A percentile compares a stretch with the other conserved stretches of the same genome.
Evolutionary conservation across 2,113 vertebrate genomes (phyloP).

Genomic region (Malaclemys terrapin): DNA sequence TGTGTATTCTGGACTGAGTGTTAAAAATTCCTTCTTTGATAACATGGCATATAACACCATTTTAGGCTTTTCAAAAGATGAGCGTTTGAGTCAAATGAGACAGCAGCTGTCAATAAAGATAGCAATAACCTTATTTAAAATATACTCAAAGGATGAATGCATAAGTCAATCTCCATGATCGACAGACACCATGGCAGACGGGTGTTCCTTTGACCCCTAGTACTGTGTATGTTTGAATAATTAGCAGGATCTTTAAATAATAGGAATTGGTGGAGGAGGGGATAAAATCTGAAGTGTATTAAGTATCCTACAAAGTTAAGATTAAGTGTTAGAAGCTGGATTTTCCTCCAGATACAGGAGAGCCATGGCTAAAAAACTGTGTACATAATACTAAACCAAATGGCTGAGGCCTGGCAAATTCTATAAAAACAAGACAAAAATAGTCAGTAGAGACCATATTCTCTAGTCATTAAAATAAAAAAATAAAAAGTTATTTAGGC

Average conservation of each 20-base stretch:
- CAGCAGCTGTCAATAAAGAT: constrained; percentile 55
- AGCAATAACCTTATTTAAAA: constrained; percentile 61
- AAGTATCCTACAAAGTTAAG: constrained; percentile 72
- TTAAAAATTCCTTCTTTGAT: constrained; percentile 37
- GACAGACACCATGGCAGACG: constrained; percentile 20
- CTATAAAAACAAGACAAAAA: constrained; percentile 74
- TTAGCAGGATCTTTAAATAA: constrained; percentile 70
- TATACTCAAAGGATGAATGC: constrained; percentile 58
- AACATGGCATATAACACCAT: constrained; percentile 8
- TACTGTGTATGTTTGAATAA: constrained; percentile 49
- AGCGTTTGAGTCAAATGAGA: constrained; percentile 53
- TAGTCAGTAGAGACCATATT: constrained; percentile 69
- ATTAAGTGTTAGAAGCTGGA: constrained; percentile 73
- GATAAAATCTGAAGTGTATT: constrained; percentile 73
- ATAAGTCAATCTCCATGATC: constrained; percentile 34
- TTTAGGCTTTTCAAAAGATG: constrained; percentile 40
- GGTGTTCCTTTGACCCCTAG: constrained; percentile 62
- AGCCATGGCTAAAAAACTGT: constrained; percentile 71
- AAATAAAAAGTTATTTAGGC: constrained; percentile 70
- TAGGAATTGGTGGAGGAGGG: constrained; percentile 52
- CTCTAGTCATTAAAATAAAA: constrained; percentile 73
- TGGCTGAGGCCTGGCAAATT: constrained; percentile 69
- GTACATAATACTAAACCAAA: constrained; percentile 66
- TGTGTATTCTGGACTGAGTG: constrained; percentile 22
- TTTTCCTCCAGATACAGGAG: constrained; percentile 66